Base-by-base conservation (phyloP, 2,797 vertebrate genomes). In the Lindbergichthys nudifrons region DNA sequence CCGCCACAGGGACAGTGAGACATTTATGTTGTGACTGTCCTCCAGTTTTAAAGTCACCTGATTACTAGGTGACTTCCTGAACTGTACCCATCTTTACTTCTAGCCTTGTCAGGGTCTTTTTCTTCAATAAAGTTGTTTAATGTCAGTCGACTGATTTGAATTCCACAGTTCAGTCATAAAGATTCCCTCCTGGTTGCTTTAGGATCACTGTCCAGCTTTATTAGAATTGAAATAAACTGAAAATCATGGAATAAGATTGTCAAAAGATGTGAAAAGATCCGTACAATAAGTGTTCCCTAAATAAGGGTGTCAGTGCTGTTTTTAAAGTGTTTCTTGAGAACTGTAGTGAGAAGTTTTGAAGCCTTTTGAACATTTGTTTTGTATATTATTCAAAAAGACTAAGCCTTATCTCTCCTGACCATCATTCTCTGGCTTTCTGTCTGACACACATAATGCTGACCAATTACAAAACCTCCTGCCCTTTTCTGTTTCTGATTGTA, bases 381-480 rank as follows among this genome's bases (percentile, higher is more conserved):
- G 2, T 23, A 60, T 21, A 14, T 63, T 32, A 52, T 53, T 41
- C 13, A 30, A 51, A 14, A 48, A 43, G 60, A 32, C 13, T 14
- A 56, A 10, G 23, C 16, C n/a, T 26, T 58, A 30, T 32, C 7
- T 32, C 54, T 57, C 47, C 23, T 32, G 58, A 62, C 60, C 12
- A 16, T 10, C 14, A 42, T 47, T 60, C n/a, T 45, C 52, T n/a
- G 15, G 60, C 36, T 58, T 10, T 64, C 59, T 51, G 53, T 30
- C 16, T 12, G 23, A 16, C 39, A 56, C 54, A 50, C 62, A 71
- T 78, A 75, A 63, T 72, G 82, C 84, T 86, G 80, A 86, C 69
- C 15, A 46, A 50, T 65, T 53, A 51, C 52, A 81, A 79, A 65
- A 51, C n/a, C 59, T 39, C 26, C n/a, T 26, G 51, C 45, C 66